phyloP scores from a whole-genome alignment of 2,797 vertebrate species.

The Morus bassanus region DNA sequence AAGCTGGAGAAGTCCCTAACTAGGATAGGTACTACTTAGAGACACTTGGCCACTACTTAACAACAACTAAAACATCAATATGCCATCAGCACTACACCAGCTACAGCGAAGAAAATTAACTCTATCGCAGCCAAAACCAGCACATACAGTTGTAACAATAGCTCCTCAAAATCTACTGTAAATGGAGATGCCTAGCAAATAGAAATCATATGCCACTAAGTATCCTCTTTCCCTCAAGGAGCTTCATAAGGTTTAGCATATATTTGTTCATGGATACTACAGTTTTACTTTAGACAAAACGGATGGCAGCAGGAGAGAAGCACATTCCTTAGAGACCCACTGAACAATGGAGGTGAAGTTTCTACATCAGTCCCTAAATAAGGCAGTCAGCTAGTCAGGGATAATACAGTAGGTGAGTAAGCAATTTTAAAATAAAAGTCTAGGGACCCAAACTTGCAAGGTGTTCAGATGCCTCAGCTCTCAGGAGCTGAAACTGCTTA shows the following conservation, averaged over 20 bases:
- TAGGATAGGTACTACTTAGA: no score
- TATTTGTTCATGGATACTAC: not conserved
- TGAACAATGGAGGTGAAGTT: not conserved
- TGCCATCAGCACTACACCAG: no score
- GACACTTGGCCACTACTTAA: no score
- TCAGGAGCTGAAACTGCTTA: not conserved
- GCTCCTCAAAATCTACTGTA: not conserved
- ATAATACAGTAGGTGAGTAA: not conserved
- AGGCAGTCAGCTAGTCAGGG: not conserved
- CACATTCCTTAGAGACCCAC: not conserved
- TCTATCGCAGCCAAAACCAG: no score
- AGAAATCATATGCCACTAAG: not conserved
- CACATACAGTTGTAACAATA: not conserved
- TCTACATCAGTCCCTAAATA: not conserved
- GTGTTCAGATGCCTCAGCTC: not conserved
- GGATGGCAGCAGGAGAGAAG: not conserved
- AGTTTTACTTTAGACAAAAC: not conserved
- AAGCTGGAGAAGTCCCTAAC: no score
- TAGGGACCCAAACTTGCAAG: not conserved
- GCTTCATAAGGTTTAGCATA: not conserved
- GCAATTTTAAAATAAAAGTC: not conserved
- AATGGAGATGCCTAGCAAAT: not conserved
- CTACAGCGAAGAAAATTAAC: no score
- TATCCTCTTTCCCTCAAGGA: not conserved
- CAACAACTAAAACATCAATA: no score